These are phyloP conservation scores for Luffia ferchaultella DNA, from an alignment of 2,888 invertebrate species.

Conservation along the genomic window DNA sequence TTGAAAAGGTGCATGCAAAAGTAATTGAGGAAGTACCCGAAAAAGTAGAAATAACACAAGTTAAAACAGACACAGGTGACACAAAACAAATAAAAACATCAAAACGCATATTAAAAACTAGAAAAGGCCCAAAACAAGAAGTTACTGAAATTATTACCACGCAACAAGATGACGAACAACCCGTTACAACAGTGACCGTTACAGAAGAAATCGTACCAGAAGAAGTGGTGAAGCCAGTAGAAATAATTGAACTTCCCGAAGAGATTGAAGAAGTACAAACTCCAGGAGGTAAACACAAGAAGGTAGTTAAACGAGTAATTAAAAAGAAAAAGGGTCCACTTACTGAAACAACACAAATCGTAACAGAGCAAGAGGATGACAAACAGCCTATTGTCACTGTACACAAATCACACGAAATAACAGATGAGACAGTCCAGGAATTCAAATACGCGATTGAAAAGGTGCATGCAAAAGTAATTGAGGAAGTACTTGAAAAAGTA, in stretches of 20 bases:
- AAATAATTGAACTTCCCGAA: conserved; percentile 14
- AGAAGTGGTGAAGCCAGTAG: conserved; percentile 12
- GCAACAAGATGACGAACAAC: conserved; percentile 23
- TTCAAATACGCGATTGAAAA: too few species aligned
- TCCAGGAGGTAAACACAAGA: background rate
- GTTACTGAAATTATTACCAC: conserved; percentile 27
- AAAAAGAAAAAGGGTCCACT: conserved; percentile 23
- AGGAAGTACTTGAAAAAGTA: too few species aligned
- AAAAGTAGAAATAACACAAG: conserved; percentile 33
- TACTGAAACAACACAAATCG: conserved; percentile 25
- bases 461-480: too few species aligned
- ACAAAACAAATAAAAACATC: conserved; percentile 16
- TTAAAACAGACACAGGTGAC: conserved; percentile 26
- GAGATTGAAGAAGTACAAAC: background rate
- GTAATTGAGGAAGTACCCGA: conserved; percentile 25
- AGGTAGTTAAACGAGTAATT: conserved; percentile 20
- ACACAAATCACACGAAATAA: too few species aligned
- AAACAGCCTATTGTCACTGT: too few species aligned
- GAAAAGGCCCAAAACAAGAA: conserved; percentile 29
- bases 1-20: conserved; percentile 9
- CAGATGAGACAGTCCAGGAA: too few species aligned
- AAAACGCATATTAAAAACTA: conserved; percentile 24
- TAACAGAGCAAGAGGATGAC: too few species aligned
- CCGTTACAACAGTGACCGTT: conserved; percentile 22
- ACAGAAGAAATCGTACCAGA: conserved; percentile 16